phyloP scores from a whole-genome alignment of 2,797 vertebrate genomes.

The Xerus rutilus region DNA sequence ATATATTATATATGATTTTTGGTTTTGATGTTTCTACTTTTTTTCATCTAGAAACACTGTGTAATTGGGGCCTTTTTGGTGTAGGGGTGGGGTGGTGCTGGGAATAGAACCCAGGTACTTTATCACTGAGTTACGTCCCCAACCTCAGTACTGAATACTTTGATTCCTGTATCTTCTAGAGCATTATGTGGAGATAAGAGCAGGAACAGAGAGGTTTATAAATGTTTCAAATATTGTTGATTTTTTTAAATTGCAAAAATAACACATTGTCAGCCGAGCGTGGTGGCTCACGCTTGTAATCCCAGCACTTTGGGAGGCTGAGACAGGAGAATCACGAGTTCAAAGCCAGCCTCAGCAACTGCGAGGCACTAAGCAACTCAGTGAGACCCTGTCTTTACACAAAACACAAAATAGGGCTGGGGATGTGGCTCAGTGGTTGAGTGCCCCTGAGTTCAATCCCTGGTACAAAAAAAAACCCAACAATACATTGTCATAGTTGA shows the following conservation, averaged over 20 bases:
- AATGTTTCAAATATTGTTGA: constrained; percentile 32
- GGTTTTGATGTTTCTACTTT: neutral
- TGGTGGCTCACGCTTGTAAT: too few relatives aligned
- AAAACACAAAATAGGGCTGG: too few relatives aligned
- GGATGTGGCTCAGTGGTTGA: too few relatives aligned
- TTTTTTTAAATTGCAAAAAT: constrained; percentile 51
- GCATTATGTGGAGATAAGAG: constrained; percentile 19
- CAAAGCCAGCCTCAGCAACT: too few relatives aligned
- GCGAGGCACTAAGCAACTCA: too few relatives aligned
- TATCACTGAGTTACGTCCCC: neutral
- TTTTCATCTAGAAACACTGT: constrained; percentile 36
- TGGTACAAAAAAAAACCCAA: too few relatives aligned
- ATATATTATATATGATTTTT: neutral
- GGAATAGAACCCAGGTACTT: neutral
- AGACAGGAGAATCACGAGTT: too few relatives aligned
- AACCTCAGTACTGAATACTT: neutral
- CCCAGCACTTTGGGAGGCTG: too few relatives aligned
- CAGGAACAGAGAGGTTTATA: neutral
- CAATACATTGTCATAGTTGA: constrained; percentile 19
- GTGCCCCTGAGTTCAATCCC: too few relatives aligned
- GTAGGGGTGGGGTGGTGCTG: neutral
- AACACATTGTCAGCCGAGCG: neutral
- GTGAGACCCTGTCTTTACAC: too few relatives aligned
- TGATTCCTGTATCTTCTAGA: constrained; percentile 23
- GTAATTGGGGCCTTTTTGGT: neutral